phyloP scores from a whole-genome alignment of 1,140 invertebrate genomes.

The Homarus americanus region DNA sequence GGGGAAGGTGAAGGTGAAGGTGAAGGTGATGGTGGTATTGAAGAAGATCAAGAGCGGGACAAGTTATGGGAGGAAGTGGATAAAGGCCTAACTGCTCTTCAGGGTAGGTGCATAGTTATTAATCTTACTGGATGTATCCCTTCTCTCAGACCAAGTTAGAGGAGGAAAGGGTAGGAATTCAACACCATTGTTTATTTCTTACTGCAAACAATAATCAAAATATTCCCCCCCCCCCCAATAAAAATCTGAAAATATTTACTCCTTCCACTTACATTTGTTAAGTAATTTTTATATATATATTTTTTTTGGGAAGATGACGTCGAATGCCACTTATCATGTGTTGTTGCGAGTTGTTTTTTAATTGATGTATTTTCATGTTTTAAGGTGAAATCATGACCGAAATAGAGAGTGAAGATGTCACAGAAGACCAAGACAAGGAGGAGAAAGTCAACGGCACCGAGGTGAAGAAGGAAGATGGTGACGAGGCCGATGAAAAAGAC shows the following conservation, averaged over 20 bases:
- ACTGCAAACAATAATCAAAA: not conserved
- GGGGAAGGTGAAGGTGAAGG: slow-evolving; percentile 9
- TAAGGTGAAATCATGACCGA: slow-evolving; percentile 27
- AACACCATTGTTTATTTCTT: no score
- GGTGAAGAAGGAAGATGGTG: not conserved
- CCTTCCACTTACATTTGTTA: no score
- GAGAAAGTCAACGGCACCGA: slow-evolving; percentile 1
- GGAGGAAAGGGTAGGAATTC: no score
- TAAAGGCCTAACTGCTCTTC: slow-evolving; percentile 48
- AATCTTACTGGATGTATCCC: no score
- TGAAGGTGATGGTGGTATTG: slow-evolving; percentile 25
- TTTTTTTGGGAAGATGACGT: not conserved
- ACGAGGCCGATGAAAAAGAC: not conserved
- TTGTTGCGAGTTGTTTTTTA: not conserved
- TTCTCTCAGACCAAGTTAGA: no score
- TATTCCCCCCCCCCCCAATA: no score
- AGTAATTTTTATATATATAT: not conserved
- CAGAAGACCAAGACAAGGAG: slow-evolving; percentile 4
- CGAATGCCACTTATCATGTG: not conserved
- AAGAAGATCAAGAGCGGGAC: slow-evolving; percentile 51
- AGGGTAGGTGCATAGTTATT: slow-evolving; percentile 41
- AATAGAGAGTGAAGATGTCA: slow-evolving; percentile 21
- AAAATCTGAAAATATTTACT: not conserved
- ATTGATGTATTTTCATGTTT: not conserved
- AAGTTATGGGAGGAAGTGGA: slow-evolving; percentile 61